These are phyloP conservation scores for Salvator merianae DNA, from an alignment of 2,113 vertebrate genomes.

Conservation along the genomic window DNA sequence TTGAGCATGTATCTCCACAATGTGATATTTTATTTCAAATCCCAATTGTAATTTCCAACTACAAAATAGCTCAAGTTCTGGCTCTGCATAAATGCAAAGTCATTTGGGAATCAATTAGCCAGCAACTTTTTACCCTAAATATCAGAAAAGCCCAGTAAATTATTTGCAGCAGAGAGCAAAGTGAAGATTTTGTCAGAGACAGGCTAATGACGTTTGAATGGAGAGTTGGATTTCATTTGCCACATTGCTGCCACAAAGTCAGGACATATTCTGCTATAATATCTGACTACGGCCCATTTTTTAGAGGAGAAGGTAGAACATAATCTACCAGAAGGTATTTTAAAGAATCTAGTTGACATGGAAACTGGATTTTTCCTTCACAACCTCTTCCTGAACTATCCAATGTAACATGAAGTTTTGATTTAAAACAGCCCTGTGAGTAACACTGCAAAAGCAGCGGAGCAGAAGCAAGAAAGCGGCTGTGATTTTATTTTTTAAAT, in stretches of 20 bases:
- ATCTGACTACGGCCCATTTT: background rate
- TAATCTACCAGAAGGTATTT: constrained; percentile 24
- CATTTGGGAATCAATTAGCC: background rate
- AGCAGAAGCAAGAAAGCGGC: background rate
- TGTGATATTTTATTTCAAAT: background rate
- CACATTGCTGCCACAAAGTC: background rate
- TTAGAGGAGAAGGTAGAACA: constrained; percentile 9
- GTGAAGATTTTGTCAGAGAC: background rate
- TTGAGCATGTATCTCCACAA: background rate
- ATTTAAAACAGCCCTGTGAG: constrained; percentile 15
- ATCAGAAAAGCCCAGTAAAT: background rate
- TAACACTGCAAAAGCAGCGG: background rate
- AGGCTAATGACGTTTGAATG: background rate
- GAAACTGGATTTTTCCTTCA: constrained; percentile 21
- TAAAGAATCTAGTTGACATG: constrained; percentile 17
- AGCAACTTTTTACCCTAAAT: background rate
- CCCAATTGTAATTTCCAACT: background rate
- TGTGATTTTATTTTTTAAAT: background rate
- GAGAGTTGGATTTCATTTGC: background rate
- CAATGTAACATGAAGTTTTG: constrained; percentile 18
- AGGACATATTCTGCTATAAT: background rate
- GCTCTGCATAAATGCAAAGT: background rate
- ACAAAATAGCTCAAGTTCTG: background rate
- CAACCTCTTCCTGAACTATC: constrained; percentile 1
- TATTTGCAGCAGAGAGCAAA: background rate